Evolutionary conservation across 2,113 vertebrate species (phyloP), one percentile per base, ranked within the genome.

Genomic region (Dasyornis broadbenti): DNA sequence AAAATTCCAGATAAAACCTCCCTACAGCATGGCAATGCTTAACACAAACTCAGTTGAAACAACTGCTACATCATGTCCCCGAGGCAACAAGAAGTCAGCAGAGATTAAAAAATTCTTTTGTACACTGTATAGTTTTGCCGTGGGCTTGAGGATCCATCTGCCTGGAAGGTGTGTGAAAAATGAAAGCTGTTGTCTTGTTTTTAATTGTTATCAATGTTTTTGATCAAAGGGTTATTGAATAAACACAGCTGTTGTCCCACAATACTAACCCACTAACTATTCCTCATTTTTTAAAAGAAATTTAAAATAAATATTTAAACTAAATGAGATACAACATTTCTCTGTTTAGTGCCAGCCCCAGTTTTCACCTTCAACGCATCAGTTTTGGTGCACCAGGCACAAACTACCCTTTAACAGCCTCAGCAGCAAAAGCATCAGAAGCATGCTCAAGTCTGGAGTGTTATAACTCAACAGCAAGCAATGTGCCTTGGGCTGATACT

Each of bases 401-500:
- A 88, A 92, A n/a, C 61, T 59, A 68, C n/a, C 28, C 45, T 94
- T 56, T 52, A 69, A 45, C 18, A 75, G 24, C 30, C 73, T 59
- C 26, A 80, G 90, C 87, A 96, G 77, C 85, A 93, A 92, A 95
- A 97, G 20, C 44, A 76, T 28, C 27, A 77, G 64, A 68, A 97
- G 85, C 79, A 33, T 18, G 35, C 19, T 91, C 26, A 3, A 52
- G 37, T 35, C 40, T 47, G 31, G 69, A 90, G 47, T 72, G 33
- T 89, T 84, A 40, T 47, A 97, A 92, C 69, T 94, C 84, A 95
- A 59, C 37, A 84, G 81, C 64, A 92, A 96, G 81, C 69, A 95
- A 65, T 82, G 69, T 86, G 75, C 92, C 60, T 92, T 90, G 80
- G 78, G 69, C 77, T 72, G 71, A 79, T 35, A 28, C 75, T 94